Evolutionary conservation across 2,113 vertebrate species (phyloP).

Genomic region (Tragelaphus strepsiceros): DNA sequence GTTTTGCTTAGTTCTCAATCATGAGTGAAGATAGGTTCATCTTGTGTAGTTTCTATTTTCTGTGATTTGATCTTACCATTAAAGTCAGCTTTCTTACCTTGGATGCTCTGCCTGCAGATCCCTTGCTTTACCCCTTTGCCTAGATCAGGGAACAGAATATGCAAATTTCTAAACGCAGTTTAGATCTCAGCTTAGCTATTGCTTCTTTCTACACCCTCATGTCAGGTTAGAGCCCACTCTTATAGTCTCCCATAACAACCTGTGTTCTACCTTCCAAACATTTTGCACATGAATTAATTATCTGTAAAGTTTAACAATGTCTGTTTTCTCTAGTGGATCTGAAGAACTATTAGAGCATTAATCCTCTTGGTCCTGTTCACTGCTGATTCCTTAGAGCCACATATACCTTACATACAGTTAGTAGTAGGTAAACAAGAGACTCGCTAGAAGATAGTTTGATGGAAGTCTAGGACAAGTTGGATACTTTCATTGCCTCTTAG

Average conservation of each 20-base stretch:
- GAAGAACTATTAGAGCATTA: not conserved
- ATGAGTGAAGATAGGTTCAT: not conserved
- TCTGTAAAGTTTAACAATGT: not conserved
- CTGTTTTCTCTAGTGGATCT: not conserved
- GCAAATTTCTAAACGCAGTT: not conserved
- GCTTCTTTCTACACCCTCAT: not conserved
- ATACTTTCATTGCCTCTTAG: not conserved
- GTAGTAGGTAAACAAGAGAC: not conserved
- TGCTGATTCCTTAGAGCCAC: not conserved
- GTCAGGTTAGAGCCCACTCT: not conserved
- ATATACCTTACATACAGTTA: not conserved
- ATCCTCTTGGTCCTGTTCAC: not conserved
- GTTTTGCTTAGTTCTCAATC: not conserved
- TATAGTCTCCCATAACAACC: not conserved
- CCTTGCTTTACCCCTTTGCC: not conserved
- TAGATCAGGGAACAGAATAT: not conserved
- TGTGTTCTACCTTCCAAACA: not conserved
- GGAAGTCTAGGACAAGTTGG: not conserved
- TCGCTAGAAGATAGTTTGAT: not conserved
- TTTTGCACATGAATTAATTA: not conserved
- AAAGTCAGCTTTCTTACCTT: not conserved
- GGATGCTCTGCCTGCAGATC: not conserved
- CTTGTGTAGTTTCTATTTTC: not conserved
- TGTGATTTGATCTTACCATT: not conserved
- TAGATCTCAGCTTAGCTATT: not conserved